Evolutionary conservation across 2,113 vertebrate genomes (phyloP).

Genomic region (Taurulus bubalis): DNA sequence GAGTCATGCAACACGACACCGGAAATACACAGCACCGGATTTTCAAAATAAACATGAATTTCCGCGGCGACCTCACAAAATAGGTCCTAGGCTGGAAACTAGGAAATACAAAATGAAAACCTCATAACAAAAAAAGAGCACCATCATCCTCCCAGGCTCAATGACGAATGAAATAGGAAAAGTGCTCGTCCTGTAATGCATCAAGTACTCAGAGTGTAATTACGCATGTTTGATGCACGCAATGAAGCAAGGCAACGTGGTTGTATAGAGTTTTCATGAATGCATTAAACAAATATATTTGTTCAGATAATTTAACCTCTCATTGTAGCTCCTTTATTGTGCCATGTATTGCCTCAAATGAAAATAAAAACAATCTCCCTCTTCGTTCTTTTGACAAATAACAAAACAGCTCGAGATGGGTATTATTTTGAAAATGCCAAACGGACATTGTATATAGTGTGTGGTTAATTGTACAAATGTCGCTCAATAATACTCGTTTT

Average conservation of each 20-base stretch:
- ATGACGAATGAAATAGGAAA: background rate
- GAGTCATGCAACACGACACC: background rate
- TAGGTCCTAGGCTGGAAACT: background rate
- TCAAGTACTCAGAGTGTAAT: background rate
- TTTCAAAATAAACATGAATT: conserved; percentile 36
- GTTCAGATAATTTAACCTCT: background rate
- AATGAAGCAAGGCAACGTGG: background rate
- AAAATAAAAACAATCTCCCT: background rate
- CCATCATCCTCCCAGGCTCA: background rate
- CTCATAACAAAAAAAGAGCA: background rate
- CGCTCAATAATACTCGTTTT: conserved; percentile 16
- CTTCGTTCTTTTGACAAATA: background rate
- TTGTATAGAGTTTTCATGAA: background rate
- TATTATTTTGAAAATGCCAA: conserved; percentile 58
- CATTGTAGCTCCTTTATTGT: background rate
- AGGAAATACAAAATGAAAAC: background rate
- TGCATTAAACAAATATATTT: background rate
- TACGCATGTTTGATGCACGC: background rate
- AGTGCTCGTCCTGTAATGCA: background rate
- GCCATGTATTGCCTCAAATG: background rate
- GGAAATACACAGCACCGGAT: background rate
- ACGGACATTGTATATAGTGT: conserved; percentile 20
- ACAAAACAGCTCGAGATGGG: background rate
- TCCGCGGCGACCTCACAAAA: background rate
- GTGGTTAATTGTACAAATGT: background rate